These are phyloP conservation scores for Monarcha castaneiventris DNA, from an alignment of 2,113 vertebrate genomes.

Conservation along the genomic window DNA sequence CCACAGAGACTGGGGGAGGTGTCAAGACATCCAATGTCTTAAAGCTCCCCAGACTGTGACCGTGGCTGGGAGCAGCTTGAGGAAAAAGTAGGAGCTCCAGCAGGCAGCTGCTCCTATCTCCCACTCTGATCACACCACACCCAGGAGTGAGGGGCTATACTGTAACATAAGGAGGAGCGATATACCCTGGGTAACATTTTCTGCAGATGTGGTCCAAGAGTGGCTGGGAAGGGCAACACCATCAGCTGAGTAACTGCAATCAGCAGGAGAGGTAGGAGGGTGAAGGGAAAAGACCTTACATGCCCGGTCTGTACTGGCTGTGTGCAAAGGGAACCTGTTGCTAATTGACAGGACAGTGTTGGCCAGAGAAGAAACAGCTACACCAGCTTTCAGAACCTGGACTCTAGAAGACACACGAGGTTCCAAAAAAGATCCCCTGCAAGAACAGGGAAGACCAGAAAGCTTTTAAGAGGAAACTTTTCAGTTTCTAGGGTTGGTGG, in stretches of 20 bases:
- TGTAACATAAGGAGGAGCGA: fast-evolving
- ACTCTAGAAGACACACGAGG: not conserved
- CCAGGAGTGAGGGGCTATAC: not conserved
- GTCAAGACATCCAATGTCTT: not conserved
- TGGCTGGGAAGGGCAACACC: not conserved
- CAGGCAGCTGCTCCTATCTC: not conserved
- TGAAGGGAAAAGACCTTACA: not conserved
- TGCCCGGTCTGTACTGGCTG: not conserved
- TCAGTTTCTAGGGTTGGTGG: not conserved
- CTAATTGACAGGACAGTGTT: not conserved
- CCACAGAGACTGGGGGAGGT: not conserved
- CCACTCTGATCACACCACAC: not conserved
- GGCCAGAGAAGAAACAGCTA: not conserved
- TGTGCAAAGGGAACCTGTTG: not conserved
- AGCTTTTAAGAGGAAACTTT: not conserved
- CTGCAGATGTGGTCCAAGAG: not conserved
- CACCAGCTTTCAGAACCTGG: not conserved
- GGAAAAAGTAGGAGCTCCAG: not conserved
- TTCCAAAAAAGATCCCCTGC: not conserved
- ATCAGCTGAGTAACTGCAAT: not conserved
- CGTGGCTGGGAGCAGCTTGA: not conserved
- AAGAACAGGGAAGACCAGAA: not conserved
- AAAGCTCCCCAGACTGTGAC: not conserved
- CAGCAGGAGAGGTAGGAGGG: not conserved
- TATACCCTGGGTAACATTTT: not conserved